Percentiles rank a stretch among this genome's conserved stretches.
These are phyloP conservation scores for Sepiola atlantica DNA, from an alignment of 2,888 invertebrate genomes.

Conservation along the genomic window DNA sequence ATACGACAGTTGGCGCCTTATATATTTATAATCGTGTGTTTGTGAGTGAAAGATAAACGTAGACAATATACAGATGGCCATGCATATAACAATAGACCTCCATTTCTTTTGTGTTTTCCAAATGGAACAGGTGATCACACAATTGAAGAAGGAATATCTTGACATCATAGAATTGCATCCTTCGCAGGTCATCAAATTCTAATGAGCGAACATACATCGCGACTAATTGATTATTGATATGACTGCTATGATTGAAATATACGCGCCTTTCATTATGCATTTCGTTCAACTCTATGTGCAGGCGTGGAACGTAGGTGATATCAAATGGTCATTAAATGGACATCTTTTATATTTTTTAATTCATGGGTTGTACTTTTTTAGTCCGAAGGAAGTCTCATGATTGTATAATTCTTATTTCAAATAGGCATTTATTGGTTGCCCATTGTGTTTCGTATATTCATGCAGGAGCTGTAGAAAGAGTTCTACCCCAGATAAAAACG, in stretches of 20 bases:
- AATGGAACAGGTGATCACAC: background rate
- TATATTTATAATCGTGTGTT: no score
- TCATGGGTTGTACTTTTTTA: no score
- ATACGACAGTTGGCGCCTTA: no score
- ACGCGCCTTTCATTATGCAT: background rate
- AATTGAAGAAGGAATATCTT: conserved; percentile 7
- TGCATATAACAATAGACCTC: background rate
- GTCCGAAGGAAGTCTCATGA: no score
- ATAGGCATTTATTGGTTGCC: no score
- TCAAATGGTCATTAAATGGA: background rate
- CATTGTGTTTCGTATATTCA: no score
- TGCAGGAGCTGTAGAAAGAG: no score
- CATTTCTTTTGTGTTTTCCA: background rate
- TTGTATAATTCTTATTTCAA: no score
- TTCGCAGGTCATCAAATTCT: background rate
- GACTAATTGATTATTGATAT: background rate
- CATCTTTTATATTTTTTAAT: background rate
- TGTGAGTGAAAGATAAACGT: background rate
- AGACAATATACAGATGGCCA: conserved; percentile 19
- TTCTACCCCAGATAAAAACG: no score
- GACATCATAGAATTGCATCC: background rate
- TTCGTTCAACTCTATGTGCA: background rate
- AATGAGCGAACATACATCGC: background rate
- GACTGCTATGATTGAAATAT: background rate
- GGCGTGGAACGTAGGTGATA: background rate